A percentile compares a stretch with the other conserved stretches of the same genome.
Evolutionary conservation across 2,797 vertebrate genomes (phyloP).

Genomic region (Gila robusta): DNA sequence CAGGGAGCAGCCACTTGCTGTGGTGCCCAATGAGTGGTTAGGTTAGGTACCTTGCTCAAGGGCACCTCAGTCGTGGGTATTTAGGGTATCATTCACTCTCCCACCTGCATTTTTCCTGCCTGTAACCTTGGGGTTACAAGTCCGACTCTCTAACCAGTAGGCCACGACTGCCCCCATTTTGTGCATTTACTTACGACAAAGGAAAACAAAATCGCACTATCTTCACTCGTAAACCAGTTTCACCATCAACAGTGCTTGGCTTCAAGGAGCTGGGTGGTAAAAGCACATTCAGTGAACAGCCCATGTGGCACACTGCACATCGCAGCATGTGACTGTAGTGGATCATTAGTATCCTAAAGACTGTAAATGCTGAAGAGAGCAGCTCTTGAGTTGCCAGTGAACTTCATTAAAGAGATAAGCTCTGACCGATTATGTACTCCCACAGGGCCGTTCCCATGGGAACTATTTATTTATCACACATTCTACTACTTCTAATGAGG

Average conservation of each 20-base stretch:
- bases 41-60: too few species aligned
- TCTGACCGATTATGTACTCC: background rate
- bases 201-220: background rate
- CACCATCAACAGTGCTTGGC: background rate
- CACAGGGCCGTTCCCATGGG: background rate
- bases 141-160: too few species aligned
- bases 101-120: too few species aligned
- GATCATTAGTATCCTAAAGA: background rate
- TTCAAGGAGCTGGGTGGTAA: background rate
- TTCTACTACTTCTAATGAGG: background rate
- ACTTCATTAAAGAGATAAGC: conserved; percentile 1
- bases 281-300: background rate
- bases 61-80: too few species aligned
- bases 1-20: too few species aligned
- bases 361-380: background rate
- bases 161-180: too few species aligned
- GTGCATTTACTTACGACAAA: background rate
- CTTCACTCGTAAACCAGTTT: conserved; percentile 1
- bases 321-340: background rate
- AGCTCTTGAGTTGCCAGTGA: background rate
- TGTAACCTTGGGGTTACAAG: too few species aligned
- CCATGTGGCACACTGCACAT: background rate
- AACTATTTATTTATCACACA: conserved; percentile 6
- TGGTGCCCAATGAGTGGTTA: too few species aligned
- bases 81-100: too few species aligned